Conservation (phyloP, 2,888 invertebrate genomes). For the Chrysomela aeneicollis region DNA sequence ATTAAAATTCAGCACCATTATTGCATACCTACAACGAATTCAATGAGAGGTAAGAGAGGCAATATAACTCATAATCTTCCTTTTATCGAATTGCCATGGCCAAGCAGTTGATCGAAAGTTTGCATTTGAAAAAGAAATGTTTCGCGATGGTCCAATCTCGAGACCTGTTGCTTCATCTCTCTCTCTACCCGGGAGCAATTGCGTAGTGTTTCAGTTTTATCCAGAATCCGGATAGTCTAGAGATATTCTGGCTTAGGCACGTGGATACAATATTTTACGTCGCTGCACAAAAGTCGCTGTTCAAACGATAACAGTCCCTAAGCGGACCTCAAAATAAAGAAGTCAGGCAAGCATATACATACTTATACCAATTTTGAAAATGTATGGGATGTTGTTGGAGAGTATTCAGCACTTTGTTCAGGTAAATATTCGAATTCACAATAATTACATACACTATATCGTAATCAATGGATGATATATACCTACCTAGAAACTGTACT, state of each 20-base stretch:
- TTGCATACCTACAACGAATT: not conserved
- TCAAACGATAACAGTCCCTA: no score
- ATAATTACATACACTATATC: not conserved
- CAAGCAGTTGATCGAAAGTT: not conserved
- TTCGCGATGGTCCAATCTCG: not conserved
- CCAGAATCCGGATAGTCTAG: not conserved
- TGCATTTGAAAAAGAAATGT: not conserved
- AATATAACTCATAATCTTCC: not conserved
- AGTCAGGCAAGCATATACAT: no score
- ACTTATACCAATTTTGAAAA: constrained; percentile 50
- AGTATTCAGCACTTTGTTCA: constrained; percentile 70
- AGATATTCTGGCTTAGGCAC: not conserved
- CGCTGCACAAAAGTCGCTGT: no score
- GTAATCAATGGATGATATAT: not conserved
- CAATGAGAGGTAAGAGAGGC: not conserved
- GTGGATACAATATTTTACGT: not conserved
- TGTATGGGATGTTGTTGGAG: constrained; percentile 73
- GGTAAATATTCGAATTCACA: constrained; percentile 57
- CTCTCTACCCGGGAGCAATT: not conserved
- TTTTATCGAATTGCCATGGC: not conserved
- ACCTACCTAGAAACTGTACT: no score
- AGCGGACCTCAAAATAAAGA: no score
- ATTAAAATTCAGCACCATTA: constrained; percentile 10
- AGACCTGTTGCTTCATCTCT: not conserved
- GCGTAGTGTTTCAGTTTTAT: not conserved